Evolutionary conservation across 2,888 invertebrate species (phyloP).

Genomic region (Drosophila gaucha): DNA sequence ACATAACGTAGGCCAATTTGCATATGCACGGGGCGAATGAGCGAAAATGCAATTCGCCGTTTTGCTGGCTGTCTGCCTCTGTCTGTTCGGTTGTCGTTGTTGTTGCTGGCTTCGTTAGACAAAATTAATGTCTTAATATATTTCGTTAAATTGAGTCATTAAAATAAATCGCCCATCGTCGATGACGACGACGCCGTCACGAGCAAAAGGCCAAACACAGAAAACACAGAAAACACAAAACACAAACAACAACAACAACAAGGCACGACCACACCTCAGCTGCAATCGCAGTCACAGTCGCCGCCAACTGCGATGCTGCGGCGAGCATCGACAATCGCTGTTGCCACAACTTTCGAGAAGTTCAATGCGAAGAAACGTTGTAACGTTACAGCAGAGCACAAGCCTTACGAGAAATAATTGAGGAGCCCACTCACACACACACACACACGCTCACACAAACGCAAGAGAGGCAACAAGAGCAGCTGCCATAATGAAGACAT

Average conservation of each 20-base stretch:
- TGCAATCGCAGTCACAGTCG: constrained; percentile 26
- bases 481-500: constrained; percentile 77
- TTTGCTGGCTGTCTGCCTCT: neutral
- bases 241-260: constrained; percentile 32
- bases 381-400: constrained; percentile 46
- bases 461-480: constrained; percentile 31
- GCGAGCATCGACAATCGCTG: constrained; percentile 39
- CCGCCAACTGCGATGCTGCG: constrained; percentile 28
- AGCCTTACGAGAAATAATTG: constrained; percentile 73
- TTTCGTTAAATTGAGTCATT: constrained; percentile 83
- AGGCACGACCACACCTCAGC: constrained; percentile 59
- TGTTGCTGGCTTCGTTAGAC: constrained; percentile 67
- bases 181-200: constrained; percentile 67
- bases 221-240: constrained; percentile 22
- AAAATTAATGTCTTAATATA: constrained; percentile 80
- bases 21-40: constrained; percentile 54
- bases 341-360: constrained; percentile 66
- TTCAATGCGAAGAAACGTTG: constrained; percentile 48
- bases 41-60: constrained; percentile 32
- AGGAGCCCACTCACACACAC: constrained; percentile 44
- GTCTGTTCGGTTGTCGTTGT: constrained; percentile 6
- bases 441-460: neutral
- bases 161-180: constrained; percentile 79
- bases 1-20: constrained; percentile 58
- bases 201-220: constrained; percentile 52